Evolutionary conservation across 1,140 invertebrate genomes (phyloP), one percentile per base, ranked within the genome.

Genomic region (Drosophila bocqueti): DNA sequence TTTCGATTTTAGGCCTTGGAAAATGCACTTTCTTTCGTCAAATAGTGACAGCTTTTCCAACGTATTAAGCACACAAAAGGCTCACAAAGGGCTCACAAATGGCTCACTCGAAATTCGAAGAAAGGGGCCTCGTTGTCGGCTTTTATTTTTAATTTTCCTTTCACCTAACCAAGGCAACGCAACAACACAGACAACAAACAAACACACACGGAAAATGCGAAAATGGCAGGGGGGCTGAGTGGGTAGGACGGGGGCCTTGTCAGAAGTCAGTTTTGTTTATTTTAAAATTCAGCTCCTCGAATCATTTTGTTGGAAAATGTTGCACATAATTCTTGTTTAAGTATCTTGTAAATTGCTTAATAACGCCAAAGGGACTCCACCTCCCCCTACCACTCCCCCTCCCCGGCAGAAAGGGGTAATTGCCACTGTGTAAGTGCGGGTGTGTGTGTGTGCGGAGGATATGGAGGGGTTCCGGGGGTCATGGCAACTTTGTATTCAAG

Each of bases 281-380:
- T 89, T 89, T 90, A 87, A 89, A 89, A 90, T 90, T 89, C 85
- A 90, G 81, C 85, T 76, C 79, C 79, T 73, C 81, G 85, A 89
- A 90, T 89, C 85, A 89, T 89, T 89, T 87, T 87, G 84, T 84
- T 87, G 78, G 83, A 91, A 91, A 91, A 91, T 91, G 87, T 91
- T 84, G 83, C 87, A 91, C 87, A 91, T 91, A 91, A 91, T 83
- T 91, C 87, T 91, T 91, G 81, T 87, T 87, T 91, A 91, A 91
- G 87, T 91, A 91, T 91, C 87, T 91, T 91, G 87, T 91, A 91
- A 91, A 91, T 91, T 91, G 87, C 87, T 91, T 91, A 91, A 91
- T 91, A 91, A 91, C 85, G 85, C 85, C 85, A 81, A 89, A 89
- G 79, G 85, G 85, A 87, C 84, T 78, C 60, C 15, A 31, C 45